phyloP scores from a whole-genome alignment of 92 coral and sea anemone genomes.

The Epizoanthus ramosus region DNA sequence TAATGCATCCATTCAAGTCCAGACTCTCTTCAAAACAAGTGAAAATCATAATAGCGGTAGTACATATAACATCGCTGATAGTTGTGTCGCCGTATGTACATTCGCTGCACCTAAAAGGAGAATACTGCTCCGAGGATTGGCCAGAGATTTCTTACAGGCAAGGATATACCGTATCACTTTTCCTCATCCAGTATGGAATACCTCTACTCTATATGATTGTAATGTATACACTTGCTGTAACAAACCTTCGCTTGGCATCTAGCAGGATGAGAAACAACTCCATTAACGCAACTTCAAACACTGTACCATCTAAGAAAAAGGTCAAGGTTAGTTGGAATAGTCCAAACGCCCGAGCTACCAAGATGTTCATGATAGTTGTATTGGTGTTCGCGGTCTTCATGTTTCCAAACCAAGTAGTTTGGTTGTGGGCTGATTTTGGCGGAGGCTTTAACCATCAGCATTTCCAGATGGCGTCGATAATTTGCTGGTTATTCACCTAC shows the following conservation, averaged over 20 bases:
- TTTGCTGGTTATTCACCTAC: slow-evolving; percentile 90
- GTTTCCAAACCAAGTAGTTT: slow-evolving; percentile 92
- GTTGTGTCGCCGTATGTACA: slow-evolving; percentile 76
- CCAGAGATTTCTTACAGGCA: slow-evolving; percentile 67
- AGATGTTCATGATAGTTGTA: slow-evolving; percentile 93
- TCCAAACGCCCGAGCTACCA: slow-evolving; percentile 86
- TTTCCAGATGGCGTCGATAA: slow-evolving; percentile 58
- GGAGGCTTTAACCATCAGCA: slow-evolving; percentile 62
- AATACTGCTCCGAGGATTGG: slow-evolving; percentile 82
- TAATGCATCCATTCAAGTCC: slow-evolving; percentile 90
- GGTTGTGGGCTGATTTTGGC: slow-evolving; percentile 94
- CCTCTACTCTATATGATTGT: slow-evolving; percentile 78
- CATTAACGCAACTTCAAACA: not conserved
- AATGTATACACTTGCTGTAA: slow-evolving; percentile 84
- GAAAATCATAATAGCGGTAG: slow-evolving; percentile 45
- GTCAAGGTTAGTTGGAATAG: slow-evolving; percentile 44
- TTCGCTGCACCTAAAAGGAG: slow-evolving; percentile 54
- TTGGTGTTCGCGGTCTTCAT: slow-evolving; percentile 87
- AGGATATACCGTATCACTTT: slow-evolving; percentile 74
- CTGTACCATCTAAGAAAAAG: not conserved
- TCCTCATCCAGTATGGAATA: slow-evolving; percentile 80
- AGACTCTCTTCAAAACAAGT: slow-evolving; percentile 76
- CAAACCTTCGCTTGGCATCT: slow-evolving; percentile 64
- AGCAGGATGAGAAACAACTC: slow-evolving; percentile 56
- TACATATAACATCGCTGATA: slow-evolving; percentile 58